phyloP scores from a whole-genome alignment of 2,113 vertebrate species.

The Laterallus jamaicensis region DNA sequence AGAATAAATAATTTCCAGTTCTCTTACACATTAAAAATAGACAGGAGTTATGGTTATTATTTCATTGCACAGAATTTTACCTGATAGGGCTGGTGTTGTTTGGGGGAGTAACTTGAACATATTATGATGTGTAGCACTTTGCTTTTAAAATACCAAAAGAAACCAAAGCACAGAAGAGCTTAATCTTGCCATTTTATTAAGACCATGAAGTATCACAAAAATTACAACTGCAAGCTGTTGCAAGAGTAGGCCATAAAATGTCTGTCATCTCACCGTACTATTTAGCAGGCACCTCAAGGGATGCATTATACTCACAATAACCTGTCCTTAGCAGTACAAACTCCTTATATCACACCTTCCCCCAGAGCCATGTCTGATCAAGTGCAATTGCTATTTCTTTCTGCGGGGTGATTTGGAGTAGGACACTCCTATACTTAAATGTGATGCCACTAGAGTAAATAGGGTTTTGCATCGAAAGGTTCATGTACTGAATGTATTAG shows the following conservation, averaged over 20 bases:
- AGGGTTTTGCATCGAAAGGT: neutral
- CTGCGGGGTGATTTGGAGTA: neutral
- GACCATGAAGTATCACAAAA: neutral
- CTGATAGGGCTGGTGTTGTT: neutral
- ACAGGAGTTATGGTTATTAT: neutral
- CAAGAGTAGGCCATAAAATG: neutral
- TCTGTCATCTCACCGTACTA: neutral
- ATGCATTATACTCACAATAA: neutral
- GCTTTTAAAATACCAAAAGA: neutral
- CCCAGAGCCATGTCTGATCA: neutral
- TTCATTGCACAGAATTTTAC: neutral
- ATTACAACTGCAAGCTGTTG: neutral
- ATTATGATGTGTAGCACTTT: neutral
- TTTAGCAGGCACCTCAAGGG: neutral
- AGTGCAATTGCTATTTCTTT: neutral
- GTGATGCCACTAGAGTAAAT: neutral
- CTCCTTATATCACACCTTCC: neutral
- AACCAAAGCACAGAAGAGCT: neutral
- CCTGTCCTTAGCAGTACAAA: neutral
- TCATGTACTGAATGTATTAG: neutral
- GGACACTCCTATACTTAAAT: neutral
- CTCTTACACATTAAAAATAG: neutral
- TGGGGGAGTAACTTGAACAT: neutral
- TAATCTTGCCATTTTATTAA: constrained; percentile 7
- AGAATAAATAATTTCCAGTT: neutral